phyloP scores from a whole-genome alignment of 1,140 invertebrate species.

The Leguminivora glycinivorella region DNA sequence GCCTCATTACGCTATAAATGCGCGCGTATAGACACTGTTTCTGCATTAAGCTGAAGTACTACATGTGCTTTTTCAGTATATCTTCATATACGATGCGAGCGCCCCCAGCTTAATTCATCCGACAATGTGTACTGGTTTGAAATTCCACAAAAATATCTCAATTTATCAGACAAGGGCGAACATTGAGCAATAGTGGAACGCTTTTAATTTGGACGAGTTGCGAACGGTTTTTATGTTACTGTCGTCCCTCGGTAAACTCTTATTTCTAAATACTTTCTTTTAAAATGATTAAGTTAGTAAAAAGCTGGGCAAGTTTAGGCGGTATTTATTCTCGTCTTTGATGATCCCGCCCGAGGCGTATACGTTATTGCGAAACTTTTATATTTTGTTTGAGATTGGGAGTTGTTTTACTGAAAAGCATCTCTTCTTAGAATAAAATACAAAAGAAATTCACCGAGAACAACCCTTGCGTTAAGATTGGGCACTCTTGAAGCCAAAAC shows the following conservation, averaged over 20 bases:
- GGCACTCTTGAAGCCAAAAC: slow-evolving; percentile 59
- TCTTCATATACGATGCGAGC: slow-evolving; percentile 14
- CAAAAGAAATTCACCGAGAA: slow-evolving; percentile 68
- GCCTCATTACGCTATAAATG: slow-evolving; percentile 60
- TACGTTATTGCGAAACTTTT: slow-evolving; percentile 75
- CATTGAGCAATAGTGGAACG: not conserved
- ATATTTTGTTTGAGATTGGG: slow-evolving; percentile 70
- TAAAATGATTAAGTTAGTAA: slow-evolving; percentile 36
- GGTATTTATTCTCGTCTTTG: slow-evolving; percentile 57
- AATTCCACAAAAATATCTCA: slow-evolving; percentile 12
- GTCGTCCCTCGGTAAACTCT: slow-evolving; percentile 30
- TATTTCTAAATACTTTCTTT: slow-evolving; percentile 42
- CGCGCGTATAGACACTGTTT: slow-evolving; percentile 67
- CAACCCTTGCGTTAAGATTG: slow-evolving; percentile 67
- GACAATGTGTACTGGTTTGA: not conserved
- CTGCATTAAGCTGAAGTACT: slow-evolving; percentile 67
- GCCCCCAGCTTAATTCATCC: not conserved
- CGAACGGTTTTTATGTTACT: not conserved
- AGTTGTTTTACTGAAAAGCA: slow-evolving; percentile 73
- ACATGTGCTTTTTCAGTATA: slow-evolving; percentile 25
- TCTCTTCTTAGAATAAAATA: slow-evolving; percentile 69
- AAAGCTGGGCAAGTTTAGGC: slow-evolving; percentile 55
- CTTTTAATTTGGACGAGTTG: not conserved
- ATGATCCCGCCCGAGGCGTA: slow-evolving; percentile 65
- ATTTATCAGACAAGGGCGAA: slow-evolving; percentile 10